These are phyloP conservation scores for Coelinius sp. DNA, from an alignment of 2,888 invertebrate species.

Conservation along the genomic window DNA sequence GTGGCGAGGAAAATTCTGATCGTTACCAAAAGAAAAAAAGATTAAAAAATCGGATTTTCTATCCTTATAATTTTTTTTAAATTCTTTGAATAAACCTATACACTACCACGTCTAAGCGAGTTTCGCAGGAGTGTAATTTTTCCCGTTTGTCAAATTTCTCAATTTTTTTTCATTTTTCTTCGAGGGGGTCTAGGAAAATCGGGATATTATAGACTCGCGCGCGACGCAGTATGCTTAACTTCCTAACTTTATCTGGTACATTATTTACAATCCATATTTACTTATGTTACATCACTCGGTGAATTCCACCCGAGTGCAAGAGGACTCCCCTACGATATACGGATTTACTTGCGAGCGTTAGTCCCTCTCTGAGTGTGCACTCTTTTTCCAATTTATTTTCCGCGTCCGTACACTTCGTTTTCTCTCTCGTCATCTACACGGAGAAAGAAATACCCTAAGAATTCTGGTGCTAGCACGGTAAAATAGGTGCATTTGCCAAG, in stretches of 20 bases:
- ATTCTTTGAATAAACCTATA: slow-evolving; percentile 42
- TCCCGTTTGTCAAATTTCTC: slow-evolving; percentile 34
- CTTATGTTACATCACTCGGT: slow-evolving; percentile 70
- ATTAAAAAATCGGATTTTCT: slow-evolving; percentile 25
- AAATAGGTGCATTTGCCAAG: no score
- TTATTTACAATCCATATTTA: slow-evolving; percentile 71
- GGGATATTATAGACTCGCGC: slow-evolving; percentile 42
- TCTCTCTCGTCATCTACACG: slow-evolving; percentile 20
- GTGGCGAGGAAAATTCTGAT: slow-evolving; percentile 5
- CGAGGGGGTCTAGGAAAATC: neutral
- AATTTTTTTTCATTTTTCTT: neutral
- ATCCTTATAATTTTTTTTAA: slow-evolving; percentile 26
- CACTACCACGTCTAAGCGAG: slow-evolving; percentile 52
- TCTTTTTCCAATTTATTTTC: slow-evolving; percentile 24
- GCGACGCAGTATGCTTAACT: slow-evolving; percentile 60
- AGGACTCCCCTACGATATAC: slow-evolving; percentile 51
- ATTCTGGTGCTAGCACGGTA: no score
- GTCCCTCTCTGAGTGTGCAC: slow-evolving; percentile 40
- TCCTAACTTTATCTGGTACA: slow-evolving; percentile 67
- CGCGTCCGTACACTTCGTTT: slow-evolving; percentile 6
- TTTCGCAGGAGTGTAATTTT: slow-evolving; percentile 42
- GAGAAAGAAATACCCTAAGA: no score
- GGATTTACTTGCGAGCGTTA: slow-evolving; percentile 44
- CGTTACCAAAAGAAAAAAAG: slow-evolving; percentile 22
- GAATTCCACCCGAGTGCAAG: slow-evolving; percentile 62